Percentiles rank a stretch among this genome's conserved stretches.
phyloP scores from a whole-genome alignment of 1,140 invertebrate species.

The Habropoda laboriosa region DNA sequence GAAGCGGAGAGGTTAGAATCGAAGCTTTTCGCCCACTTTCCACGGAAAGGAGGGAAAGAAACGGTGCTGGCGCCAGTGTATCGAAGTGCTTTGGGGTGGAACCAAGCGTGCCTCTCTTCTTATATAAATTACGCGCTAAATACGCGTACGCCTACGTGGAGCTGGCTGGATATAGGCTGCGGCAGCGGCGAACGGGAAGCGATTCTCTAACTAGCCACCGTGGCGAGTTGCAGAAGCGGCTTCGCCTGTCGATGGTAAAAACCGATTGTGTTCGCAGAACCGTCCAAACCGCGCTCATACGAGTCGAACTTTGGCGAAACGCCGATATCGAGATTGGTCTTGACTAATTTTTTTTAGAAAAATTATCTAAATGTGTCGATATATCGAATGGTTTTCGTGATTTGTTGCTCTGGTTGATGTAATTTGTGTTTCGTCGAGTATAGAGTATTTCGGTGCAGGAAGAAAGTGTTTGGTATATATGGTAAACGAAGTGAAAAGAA shows the following conservation, averaged over 20 bases:
- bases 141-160: slow-evolving; percentile 66
- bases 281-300: slow-evolving; percentile 4
- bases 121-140: slow-evolving; percentile 82
- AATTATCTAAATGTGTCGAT: too few relatives aligned
- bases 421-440: background rate
- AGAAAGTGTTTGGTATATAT: background rate
- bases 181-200: slow-evolving; percentile 68
- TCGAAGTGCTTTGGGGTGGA: slow-evolving; percentile 81
- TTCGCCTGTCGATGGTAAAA: slow-evolving; percentile 59
- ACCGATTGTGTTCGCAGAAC: slow-evolving; percentile 54
- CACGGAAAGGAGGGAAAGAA: background rate
- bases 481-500: background rate
- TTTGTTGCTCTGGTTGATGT: background rate
- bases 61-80: slow-evolving; percentile 71
- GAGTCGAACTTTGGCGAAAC: background rate
- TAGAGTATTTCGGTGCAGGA: background rate
- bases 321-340: background rate
- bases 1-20: background rate
- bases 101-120: slow-evolving; percentile 80
- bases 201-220: slow-evolving; percentile 65
- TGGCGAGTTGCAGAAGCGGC: slow-evolving; percentile 63
- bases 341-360: too few relatives aligned
- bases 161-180: slow-evolving; percentile 33
- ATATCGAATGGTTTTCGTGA: background rate
- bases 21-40: background rate